A percentile compares a stretch with the other conserved stretches of the same genome.
Conservation (phyloP, 2,888 invertebrate genomes). For the Phengaris alcon region DNA sequence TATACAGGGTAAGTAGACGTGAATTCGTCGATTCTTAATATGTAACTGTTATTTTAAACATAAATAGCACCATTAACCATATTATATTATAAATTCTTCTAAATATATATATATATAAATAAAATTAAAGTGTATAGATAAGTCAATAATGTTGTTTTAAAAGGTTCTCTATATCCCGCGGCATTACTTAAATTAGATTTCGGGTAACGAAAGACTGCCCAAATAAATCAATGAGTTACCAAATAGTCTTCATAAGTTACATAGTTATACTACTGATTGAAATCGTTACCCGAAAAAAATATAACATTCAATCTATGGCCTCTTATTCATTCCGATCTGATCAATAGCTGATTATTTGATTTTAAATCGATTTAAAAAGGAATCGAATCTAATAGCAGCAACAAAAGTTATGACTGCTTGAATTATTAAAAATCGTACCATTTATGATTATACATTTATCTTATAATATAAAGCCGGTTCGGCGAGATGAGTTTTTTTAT, state of each 20-base stretch:
- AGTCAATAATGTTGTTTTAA: too few species aligned
- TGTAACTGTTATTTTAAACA: too few species aligned
- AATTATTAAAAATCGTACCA: conserved; percentile 23
- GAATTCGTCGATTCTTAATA: too few species aligned
- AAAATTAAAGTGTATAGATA: too few species aligned
- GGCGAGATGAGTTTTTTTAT: conserved; percentile 49
- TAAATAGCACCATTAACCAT: too few species aligned
- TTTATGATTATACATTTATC: conserved; percentile 18
- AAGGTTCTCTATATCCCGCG: too few species aligned
- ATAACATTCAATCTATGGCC: background rate
- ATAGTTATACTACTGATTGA: background rate
- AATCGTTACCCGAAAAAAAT: background rate
- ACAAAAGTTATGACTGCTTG: background rate
- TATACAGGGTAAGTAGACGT: too few species aligned
- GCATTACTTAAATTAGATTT: too few species aligned
- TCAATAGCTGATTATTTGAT: conserved; percentile 16
- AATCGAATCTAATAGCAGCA: background rate
- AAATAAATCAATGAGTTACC: background rate
- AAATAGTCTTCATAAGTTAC: too few species aligned
- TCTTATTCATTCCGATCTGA: background rate
- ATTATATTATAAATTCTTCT: too few species aligned
- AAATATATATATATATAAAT: too few species aligned
- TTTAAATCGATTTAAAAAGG: conserved; percentile 12
- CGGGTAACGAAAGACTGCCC: too few species aligned
- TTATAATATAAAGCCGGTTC: conserved; percentile 37